Evolutionary conservation across 23 tunicate species (phyloP).

Genomic region (Halocynthia aurantium): DNA sequence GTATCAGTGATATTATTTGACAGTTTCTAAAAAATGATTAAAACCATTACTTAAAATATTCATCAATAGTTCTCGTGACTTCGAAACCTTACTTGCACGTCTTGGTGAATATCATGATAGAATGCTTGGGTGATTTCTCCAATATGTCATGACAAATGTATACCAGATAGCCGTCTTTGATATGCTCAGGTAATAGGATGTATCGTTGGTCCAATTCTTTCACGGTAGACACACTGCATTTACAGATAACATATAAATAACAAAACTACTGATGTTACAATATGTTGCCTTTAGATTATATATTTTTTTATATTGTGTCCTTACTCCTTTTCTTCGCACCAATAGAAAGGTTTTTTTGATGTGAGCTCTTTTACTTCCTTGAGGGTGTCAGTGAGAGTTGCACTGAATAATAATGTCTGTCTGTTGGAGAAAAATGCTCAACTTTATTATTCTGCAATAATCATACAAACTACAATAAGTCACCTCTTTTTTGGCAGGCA

Average conservation of each 20-base stretch:
- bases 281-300: too few relatives aligned
- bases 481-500: conserved; percentile 76
- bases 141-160: conserved; percentile 78
- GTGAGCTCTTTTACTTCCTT: conserved; percentile 73
- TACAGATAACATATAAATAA: background rate
- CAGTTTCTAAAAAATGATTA: conserved; percentile 44
- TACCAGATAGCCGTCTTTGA: conserved; percentile 86
- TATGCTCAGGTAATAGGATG: conserved; percentile 84
- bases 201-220: conserved; percentile 87
- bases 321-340: conserved; percentile 70
- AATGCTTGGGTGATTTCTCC: conserved; percentile 67
- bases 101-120: conserved; percentile 95
- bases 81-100: conserved; percentile 92
- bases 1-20: conserved; percentile 70
- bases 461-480: background rate
- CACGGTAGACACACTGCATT: conserved; percentile 61
- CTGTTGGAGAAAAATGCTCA: conserved; percentile 20
- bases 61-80: background rate
- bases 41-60: background rate
- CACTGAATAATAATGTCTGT: conserved; percentile 90
- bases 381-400: conserved; percentile 89
- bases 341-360: conserved; percentile 78
- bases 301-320: background rate
- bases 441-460: background rate
- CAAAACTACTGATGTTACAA: background rate